Conservation (phyloP, 2,888 invertebrate genomes). For the Pristionchus fissidentatus region DNA sequence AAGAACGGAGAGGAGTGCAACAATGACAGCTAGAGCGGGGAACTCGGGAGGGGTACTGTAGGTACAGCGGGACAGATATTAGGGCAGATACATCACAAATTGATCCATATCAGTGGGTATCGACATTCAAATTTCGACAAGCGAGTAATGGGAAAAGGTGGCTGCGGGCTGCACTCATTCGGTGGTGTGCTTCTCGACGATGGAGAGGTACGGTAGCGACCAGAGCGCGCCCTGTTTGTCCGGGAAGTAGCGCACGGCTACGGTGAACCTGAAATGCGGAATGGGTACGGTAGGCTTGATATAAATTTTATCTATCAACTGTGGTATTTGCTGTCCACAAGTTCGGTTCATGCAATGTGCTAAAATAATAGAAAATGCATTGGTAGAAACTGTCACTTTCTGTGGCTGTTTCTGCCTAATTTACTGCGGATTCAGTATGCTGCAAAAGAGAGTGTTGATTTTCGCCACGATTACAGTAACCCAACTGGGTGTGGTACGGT, state of each 20-base stretch:
- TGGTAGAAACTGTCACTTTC: background rate
- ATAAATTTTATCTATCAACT: no score
- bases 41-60: background rate
- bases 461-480: background rate
- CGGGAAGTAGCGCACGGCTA: constrained; percentile 64
- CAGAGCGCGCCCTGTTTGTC: constrained; percentile 62
- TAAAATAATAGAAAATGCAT: background rate
- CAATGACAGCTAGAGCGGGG: no score
- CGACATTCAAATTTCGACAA: background rate
- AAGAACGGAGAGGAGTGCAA: no score
- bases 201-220: constrained; percentile 64
- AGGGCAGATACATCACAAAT: constrained; percentile 7
- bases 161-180: constrained; percentile 33
- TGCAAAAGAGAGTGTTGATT: no score
- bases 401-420: no score
- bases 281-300: background rate
- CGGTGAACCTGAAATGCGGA: constrained; percentile 58
- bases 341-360: background rate
- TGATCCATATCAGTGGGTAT: background rate
- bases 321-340: no score
- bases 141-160: background rate
- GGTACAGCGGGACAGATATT: background rate
- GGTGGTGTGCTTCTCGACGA: constrained; percentile 53
- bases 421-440: no score
- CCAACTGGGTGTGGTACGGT: no score